Evolutionary conservation across 2,888 invertebrate species (phyloP).

Genomic region (Ophion costatus): DNA sequence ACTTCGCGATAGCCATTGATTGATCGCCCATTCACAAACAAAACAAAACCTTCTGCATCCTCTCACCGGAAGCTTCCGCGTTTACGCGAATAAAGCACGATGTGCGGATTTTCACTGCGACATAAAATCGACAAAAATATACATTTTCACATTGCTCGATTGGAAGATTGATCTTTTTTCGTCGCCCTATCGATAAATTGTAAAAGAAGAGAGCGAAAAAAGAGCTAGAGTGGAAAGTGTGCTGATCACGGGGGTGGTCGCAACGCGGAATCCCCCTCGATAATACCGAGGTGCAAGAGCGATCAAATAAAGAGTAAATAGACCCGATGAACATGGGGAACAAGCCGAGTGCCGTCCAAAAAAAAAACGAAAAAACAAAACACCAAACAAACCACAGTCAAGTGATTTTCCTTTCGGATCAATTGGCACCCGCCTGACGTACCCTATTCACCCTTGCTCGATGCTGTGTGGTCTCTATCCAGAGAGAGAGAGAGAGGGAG

Average conservation of each 20-base stretch:
- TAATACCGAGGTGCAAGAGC: slow-evolving; percentile 52
- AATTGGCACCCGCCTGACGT: slow-evolving; percentile 1
- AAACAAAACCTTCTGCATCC: not conserved
- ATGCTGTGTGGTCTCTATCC: not conserved
- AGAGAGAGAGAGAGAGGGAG: not conserved
- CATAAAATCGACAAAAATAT: too few species aligned
- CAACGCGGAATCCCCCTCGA: slow-evolving; percentile 16
- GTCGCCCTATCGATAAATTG: too few species aligned
- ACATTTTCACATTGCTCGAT: too few species aligned
- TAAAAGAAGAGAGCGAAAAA: not conserved
- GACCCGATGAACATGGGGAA: slow-evolving; percentile 17
- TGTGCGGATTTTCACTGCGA: too few species aligned
- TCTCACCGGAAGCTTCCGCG: not conserved
- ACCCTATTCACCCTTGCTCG: not conserved
- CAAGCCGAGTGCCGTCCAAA: not conserved
- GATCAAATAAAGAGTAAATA: slow-evolving; percentile 59
- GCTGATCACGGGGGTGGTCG: not conserved
- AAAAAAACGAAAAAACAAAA: slow-evolving; percentile 21
- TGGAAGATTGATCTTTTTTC: not conserved
- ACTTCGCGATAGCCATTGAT: not conserved
- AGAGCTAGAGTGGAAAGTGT: not conserved
- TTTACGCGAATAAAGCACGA: not conserved
- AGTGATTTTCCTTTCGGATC: slow-evolving; percentile 29
- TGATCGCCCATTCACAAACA: not conserved
- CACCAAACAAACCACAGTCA: not conserved